Evolutionary conservation across 2,888 invertebrate genomes (phyloP).

Genomic region (Polia nebulosa): DNA sequence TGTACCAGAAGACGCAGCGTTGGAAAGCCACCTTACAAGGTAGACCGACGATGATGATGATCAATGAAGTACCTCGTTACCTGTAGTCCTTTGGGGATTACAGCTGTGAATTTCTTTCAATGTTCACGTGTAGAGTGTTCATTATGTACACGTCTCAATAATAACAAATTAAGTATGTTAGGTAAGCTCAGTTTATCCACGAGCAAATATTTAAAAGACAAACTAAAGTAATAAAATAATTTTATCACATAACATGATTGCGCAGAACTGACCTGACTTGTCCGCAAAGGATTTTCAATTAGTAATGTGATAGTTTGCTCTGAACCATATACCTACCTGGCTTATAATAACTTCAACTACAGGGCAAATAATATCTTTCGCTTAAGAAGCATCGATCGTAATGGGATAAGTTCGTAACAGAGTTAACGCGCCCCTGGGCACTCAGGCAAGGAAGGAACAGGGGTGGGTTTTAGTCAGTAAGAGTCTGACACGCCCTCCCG

Average conservation of each 20-base stretch:
- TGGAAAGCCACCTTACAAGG: too few species aligned
- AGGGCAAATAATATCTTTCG: not conserved
- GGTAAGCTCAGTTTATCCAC: not conserved
- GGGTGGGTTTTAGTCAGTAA: too few species aligned
- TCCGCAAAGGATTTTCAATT: conserved; percentile 16
- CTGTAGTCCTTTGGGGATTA: too few species aligned
- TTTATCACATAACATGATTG: conserved; percentile 5
- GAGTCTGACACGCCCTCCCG: too few species aligned
- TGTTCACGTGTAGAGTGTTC: not conserved
- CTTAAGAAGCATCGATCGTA: not conserved
- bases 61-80: too few species aligned
- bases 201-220: conserved; percentile 8
- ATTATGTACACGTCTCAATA: not conserved
- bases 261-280: not conserved
- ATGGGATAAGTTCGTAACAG: too few species aligned
- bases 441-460: too few species aligned
- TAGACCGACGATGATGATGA: too few species aligned
- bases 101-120: not conserved
- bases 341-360: not conserved
- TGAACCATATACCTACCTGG: conserved; percentile 9
- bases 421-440: too few species aligned
- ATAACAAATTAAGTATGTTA: not conserved
- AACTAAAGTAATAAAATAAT: conserved; percentile 8
- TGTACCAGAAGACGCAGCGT: too few species aligned
- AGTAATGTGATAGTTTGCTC: not conserved